A percentile compares a stretch with the other conserved stretches of the same genome.
Evolutionary conservation across 2,888 invertebrate species (phyloP).

Genomic region (Acrobasis consociella): DNA sequence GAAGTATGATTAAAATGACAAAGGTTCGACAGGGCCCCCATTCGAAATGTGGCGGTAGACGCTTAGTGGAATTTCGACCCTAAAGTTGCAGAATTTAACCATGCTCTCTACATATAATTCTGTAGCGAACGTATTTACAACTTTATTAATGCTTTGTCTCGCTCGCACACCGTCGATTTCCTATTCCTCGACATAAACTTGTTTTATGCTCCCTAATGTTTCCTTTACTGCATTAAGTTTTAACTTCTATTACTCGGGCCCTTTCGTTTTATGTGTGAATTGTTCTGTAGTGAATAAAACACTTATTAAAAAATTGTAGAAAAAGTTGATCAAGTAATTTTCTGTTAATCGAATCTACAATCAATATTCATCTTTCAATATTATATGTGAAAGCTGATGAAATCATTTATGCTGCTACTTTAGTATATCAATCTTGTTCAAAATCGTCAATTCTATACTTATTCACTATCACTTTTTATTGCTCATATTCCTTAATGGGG

Average conservation of each 20-base stretch:
- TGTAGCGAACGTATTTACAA: constrained; percentile 52
- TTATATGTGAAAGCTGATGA: too few species aligned
- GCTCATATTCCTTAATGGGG: too few species aligned
- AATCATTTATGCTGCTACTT: too few species aligned
- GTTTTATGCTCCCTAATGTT: constrained; percentile 49
- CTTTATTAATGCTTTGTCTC: constrained; percentile 63
- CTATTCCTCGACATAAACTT: constrained; percentile 48
- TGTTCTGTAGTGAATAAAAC: constrained; percentile 33
- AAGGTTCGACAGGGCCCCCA: constrained; percentile 76
- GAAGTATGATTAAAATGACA: constrained; percentile 81
- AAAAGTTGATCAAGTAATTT: too few species aligned
- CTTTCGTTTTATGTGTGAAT: constrained; percentile 43
- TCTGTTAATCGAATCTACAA: too few species aligned
- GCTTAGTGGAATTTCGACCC: constrained; percentile 58
- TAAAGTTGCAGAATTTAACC: constrained; percentile 49
- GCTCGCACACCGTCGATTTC: constrained; percentile 47
- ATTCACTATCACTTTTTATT: too few species aligned
- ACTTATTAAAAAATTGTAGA: too few species aligned
- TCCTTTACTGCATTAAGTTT: constrained; percentile 49
- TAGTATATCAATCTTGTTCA: too few species aligned
- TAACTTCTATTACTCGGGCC: constrained; percentile 44
- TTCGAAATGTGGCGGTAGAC: constrained; percentile 40
- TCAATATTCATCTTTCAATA: too few species aligned
- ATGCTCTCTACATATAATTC: constrained; percentile 46
- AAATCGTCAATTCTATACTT: too few species aligned